phyloP scores from a whole-genome alignment of 2,113 vertebrate genomes.

The Hippocampus zosterae region DNA sequence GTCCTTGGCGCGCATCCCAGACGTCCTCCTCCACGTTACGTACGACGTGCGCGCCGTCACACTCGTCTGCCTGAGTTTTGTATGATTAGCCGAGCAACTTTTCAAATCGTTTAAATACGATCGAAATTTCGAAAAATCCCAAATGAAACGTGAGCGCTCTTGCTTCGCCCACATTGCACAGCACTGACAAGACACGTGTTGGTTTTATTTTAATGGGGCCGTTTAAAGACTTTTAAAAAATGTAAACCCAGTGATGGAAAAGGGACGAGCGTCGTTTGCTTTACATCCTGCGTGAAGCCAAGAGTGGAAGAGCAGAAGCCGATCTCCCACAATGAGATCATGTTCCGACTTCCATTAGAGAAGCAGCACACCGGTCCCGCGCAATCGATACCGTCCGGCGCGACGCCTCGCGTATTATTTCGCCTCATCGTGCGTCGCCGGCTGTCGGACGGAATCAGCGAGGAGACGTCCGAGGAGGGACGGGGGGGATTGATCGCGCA shows the following conservation, averaged over 20 bases:
- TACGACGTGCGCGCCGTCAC: conserved; percentile 1
- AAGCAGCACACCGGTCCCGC: neutral
- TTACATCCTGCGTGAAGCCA: neutral
- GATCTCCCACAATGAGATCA: neutral
- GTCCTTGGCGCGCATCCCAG: conserved; percentile 46
- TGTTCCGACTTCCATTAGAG: conserved; percentile 3
- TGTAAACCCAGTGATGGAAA: no score
- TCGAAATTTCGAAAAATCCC: no score
- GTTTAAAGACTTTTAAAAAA: no score
- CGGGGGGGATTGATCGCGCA: neutral
- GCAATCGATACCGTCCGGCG: conserved; percentile 1
- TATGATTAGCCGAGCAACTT: neutral
- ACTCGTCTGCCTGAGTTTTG: conserved; percentile 34
- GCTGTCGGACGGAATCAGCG: conserved; percentile 1
- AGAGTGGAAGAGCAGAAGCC: neutral
- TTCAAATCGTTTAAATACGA: no score
- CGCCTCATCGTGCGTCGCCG: conserved; percentile 2
- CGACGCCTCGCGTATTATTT: neutral
- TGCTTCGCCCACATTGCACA: no score
- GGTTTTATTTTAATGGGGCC: no score
- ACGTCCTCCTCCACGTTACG: conserved; percentile 4
- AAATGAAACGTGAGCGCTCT: no score
- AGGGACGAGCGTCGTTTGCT: neutral
- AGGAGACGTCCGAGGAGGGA: neutral
- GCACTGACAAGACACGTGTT: no score